Evolutionary conservation across 2,113 vertebrate species (phyloP).

Genomic region (Cairina moschata): DNA sequence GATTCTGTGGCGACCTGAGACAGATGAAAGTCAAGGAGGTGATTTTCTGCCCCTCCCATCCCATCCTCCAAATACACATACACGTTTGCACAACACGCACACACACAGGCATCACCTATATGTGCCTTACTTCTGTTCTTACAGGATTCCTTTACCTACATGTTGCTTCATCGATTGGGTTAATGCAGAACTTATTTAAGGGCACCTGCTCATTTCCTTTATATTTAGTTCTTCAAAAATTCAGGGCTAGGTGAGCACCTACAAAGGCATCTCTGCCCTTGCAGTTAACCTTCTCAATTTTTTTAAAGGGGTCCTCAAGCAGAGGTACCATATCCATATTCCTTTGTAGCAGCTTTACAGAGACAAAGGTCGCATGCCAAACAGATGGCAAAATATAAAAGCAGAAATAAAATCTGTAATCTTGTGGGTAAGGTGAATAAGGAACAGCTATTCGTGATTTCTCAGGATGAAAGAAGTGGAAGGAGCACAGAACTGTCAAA

Average conservation of each 20-base stretch:
- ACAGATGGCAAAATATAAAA: background rate
- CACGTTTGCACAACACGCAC: too few relatives aligned
- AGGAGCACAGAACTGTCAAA: background rate
- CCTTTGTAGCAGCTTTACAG: background rate
- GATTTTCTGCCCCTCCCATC: background rate
- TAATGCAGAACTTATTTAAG: background rate
- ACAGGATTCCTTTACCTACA: background rate
- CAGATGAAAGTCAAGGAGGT: background rate
- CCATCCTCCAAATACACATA: background rate
- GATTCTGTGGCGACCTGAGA: background rate
- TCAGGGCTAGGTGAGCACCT: background rate
- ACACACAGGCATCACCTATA: too few relatives aligned
- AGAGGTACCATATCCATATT: background rate
- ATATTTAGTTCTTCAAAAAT: background rate
- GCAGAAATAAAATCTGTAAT: background rate
- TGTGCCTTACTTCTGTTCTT: background rate
- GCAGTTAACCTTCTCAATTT: background rate
- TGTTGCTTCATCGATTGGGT: fast-evolving
- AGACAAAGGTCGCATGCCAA: background rate
- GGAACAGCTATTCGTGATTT: background rate
- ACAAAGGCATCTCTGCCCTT: background rate
- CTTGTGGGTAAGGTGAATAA: background rate
- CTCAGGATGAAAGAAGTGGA: background rate
- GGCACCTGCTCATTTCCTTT: background rate
- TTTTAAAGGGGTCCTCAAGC: background rate